phyloP scores from a whole-genome alignment of 2,797 vertebrate genomes.

The Austrolebias charrua region DNA sequence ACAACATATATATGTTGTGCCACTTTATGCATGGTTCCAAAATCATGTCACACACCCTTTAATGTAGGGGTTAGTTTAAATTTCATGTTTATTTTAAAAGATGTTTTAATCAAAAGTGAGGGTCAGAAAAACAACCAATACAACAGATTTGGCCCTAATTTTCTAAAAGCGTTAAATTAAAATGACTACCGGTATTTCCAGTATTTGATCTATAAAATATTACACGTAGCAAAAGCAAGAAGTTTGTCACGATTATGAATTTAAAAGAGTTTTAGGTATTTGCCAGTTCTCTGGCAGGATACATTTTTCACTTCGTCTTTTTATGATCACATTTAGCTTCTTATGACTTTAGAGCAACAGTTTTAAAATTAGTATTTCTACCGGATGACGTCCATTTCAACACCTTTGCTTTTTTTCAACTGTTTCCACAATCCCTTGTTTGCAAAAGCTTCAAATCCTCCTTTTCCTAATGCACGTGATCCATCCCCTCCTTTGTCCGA shows the following conservation, averaged over 20 bases:
- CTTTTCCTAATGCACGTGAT: not conserved
- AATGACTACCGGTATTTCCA: no score
- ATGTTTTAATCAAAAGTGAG: not conserved
- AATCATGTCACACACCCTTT: no score
- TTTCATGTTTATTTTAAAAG: not conserved
- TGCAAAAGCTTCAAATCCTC: not conserved
- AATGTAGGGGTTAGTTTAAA: not conserved
- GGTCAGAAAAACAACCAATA: not conserved
- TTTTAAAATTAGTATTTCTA: constrained; percentile 1
- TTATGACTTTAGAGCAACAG: not conserved
- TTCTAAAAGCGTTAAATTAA: no score
- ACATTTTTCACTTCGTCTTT: not conserved
- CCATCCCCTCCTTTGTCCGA: no score
- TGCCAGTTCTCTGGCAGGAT: no score
- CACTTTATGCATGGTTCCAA: no score
- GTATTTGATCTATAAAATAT: no score
- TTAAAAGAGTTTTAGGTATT: no score
- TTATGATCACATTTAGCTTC: not conserved
- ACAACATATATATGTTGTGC: no score
- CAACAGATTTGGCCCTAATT: no score
- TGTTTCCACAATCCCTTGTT: constrained; percentile 14
- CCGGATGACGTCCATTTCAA: constrained; percentile 10
- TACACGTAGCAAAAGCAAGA: no score
- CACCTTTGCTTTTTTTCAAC: not conserved
- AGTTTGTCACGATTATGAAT: no score